phyloP scores from a whole-genome alignment of 37 sponge, comb jelly and placozoan genomes.

The Chondrilla cf. caribensis region DNA sequence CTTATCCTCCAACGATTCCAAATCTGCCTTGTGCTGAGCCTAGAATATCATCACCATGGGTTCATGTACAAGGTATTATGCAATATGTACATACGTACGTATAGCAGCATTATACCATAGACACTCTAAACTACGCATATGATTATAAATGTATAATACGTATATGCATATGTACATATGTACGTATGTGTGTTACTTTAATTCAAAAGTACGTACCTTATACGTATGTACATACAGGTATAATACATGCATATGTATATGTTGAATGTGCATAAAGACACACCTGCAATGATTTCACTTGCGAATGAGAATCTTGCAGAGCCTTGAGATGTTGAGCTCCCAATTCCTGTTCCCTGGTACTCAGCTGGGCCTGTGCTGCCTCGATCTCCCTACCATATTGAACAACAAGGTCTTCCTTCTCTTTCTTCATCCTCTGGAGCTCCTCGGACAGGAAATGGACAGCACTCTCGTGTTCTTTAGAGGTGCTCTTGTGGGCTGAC shows the following conservation, averaged over 20 bases:
- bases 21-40: background rate
- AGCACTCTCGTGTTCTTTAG: slow-evolving; percentile 19
- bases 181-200: no score
- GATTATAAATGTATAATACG: background rate
- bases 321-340: slow-evolving; percentile 25
- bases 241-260: background rate
- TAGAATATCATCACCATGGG: background rate
- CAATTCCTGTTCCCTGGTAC: slow-evolving; percentile 50
- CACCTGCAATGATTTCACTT: slow-evolving; percentile 25
- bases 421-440: slow-evolving; percentile 34
- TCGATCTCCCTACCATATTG: slow-evolving; percentile 82
- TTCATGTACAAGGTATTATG: background rate
- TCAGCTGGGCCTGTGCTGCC: slow-evolving; percentile 62
- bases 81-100: background rate
- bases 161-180: no score
- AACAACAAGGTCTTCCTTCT: slow-evolving; percentile 55
- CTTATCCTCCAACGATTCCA: background rate
- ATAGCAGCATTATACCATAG: background rate
- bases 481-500: slow-evolving; percentile 3
- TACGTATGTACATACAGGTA: slow-evolving; percentile 2
- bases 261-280: background rate
- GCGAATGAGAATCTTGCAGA: slow-evolving; percentile 38
- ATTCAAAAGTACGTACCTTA: background rate
- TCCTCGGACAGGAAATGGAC: slow-evolving; percentile 17
- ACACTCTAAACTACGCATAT: background rate